Conservation (phyloP, 2,888 invertebrate genomes). For the Thymelicus lineola region DNA sequence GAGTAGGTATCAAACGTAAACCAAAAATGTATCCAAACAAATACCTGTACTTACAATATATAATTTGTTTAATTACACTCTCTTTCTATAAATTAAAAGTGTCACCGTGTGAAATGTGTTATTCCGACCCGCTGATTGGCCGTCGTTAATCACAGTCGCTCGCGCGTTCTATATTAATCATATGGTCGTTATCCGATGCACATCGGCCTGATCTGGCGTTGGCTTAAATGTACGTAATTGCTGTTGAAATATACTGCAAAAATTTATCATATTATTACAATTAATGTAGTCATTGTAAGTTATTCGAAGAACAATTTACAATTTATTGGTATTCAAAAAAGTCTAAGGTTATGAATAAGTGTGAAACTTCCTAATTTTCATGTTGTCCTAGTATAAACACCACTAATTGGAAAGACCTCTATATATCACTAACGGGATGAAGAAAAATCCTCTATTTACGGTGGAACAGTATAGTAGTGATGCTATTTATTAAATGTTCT, state of each 20-base stretch:
- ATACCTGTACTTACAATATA: not conserved
- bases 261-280: no score
- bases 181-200: constrained; percentile 44
- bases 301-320: no score
- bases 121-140: constrained; percentile 67
- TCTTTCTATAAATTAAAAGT: constrained; percentile 46
- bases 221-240: constrained; percentile 41
- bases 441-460: constrained; percentile 12
- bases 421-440: no score
- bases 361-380: no score
- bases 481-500: no score
- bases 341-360: no score
- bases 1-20: no score
- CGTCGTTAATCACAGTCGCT: constrained; percentile 70
- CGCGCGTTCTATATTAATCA: constrained; percentile 52
- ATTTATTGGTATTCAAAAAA: no score
- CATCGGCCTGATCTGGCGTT: constrained; percentile 32
- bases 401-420: no score
- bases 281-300: no score
- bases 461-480: not conserved
- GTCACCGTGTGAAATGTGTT: constrained; percentile 59
- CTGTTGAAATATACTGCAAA: constrained; percentile 32
- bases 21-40: no score
- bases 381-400: no score
- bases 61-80: constrained; percentile 12